Evolutionary conservation across 2,113 vertebrate genomes (phyloP), one percentile per base, ranked within the genome.

Genomic region (Puntigrus tetrazona): DNA sequence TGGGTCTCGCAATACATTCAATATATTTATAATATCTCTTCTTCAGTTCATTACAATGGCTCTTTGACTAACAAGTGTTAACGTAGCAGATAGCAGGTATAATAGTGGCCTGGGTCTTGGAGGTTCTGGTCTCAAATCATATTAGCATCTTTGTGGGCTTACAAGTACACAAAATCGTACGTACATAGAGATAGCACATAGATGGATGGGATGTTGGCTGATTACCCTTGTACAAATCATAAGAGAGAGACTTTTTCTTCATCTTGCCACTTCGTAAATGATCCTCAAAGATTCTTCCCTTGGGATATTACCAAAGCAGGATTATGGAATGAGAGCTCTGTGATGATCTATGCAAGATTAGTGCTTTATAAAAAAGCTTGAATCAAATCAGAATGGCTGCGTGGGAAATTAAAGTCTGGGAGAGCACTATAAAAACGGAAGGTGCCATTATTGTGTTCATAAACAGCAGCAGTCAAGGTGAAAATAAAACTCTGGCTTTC

Each of bases 301-400:
- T 0, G 1, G 78, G 79, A 52, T 61, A 73, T 59, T 78, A 38
- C 61, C 83, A 80, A 41, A 88, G 81, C 78, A 81, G 78, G 87
- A 92, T 86, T 81, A 90, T 8, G 50, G 36, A 50, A 63, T 55
- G 79, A 85, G 81, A 87, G 84, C 84, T 86, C 57, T 86, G 83
- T 86, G 38, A 80, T 80, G 57, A 90, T 87, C 57, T 70, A 79
- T 81, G 83, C 63, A 57, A 87, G 72, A 67, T 25, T 76, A 80
- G 55, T 45, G 43, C 63, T 81, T 70, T 22, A 47, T 52, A 45
- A 70, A 34, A 69, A 14, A 50, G 3, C n/a, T 16, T 8, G 34
- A 84, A 84, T 77, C 63, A 74, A 81, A 81, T 81, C 34, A 69
- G 59, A 81, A 73, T 14, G 72, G 20, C 59, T 52, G n/a, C 7